phyloP scores from a whole-genome alignment of 2,888 invertebrate species.

The Drosophila picticornis region DNA sequence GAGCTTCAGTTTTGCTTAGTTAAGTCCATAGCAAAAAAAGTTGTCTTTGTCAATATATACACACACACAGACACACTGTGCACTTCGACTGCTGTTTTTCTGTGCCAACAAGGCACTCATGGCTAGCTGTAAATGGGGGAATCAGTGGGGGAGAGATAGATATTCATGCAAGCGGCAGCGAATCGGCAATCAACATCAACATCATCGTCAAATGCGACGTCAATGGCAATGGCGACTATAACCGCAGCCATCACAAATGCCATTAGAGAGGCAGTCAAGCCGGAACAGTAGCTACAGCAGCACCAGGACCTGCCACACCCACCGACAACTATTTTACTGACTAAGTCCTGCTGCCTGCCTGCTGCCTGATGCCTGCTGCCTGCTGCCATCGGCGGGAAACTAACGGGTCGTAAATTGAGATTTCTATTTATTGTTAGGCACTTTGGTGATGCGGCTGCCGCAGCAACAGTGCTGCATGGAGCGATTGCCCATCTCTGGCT shows the following conservation, averaged over 20 bases:
- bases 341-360: conserved; percentile 1
- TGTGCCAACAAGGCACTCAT: conserved; percentile 48
- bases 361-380: not conserved
- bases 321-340: conserved; percentile 44
- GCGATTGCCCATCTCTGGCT: conserved; percentile 26
- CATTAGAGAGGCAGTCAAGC: conserved; percentile 69
- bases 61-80: conserved; percentile 44
- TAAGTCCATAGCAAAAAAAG: conserved; percentile 34
- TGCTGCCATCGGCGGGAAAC: conserved; percentile 38
- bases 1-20: conserved; percentile 18
- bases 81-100: conserved; percentile 28
- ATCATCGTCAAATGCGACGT: conserved; percentile 68
- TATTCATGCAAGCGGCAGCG: conserved; percentile 63
- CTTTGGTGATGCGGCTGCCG: conserved; percentile 47
- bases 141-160: not conserved
- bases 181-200: conserved; percentile 79
- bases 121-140: not conserved
- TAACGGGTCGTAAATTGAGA: conserved; percentile 80
- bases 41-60: conserved; percentile 60
- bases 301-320: not conserved
- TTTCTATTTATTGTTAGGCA: conserved; percentile 77
- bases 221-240: conserved; percentile 61
- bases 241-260: conserved; percentile 78
- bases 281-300: conserved; percentile 7
- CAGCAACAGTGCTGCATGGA: conserved; percentile 22